Base-by-base conservation (phyloP, 2,113 vertebrate species). In the Eulemur rufifrons region DNA sequence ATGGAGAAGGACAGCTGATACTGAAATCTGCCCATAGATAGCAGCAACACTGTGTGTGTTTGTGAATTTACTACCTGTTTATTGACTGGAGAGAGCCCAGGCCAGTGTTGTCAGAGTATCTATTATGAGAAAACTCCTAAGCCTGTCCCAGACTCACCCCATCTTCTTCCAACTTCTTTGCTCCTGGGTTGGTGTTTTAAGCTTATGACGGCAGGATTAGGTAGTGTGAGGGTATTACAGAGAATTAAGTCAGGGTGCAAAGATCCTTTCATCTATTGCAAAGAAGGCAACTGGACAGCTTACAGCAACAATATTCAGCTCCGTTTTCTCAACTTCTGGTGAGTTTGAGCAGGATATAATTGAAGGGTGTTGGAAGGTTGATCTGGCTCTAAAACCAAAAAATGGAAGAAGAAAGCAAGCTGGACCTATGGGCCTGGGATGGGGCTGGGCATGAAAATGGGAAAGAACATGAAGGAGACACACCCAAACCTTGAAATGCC, bases 191-290 rank as follows among this genome's bases (percentile, higher is more conserved):
- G 76, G 32, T 34, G 7, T 29, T 96, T 63, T 96, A 76, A 96
- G 74, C 86, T 90, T 94, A 27, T 96, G 97, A 97, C 82, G 71
- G 95, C 93, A 85, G 21, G 89, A 96, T 98, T 97, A 98, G 18
- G n/a, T 17, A 23, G 45, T 74, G 34, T 54, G 64, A 96, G 96
- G 68, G 93, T 98, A 98, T 98, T 98, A 98, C 84, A 97, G 80
- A 56, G 89, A 94, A 91, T 98, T 93, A 97, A 96, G 83, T 76
- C 63, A 83, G 63, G 63, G 85, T 61, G 90, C 97, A 84, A 89
- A 98, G 88, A 88, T 71, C 84, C 64, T 89, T 90, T 89, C 34
- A 45, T 0, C 81, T 90, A 9, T 20, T 61, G 82, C 82, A 83
- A 97, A 84, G 94, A 95, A 88, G 0, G 82, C 88, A 91, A n/a